These are phyloP conservation scores for Phrynocephalus guinanensis DNA, from an alignment of 2,797 vertebrate genomes.

Conservation along the genomic window DNA sequence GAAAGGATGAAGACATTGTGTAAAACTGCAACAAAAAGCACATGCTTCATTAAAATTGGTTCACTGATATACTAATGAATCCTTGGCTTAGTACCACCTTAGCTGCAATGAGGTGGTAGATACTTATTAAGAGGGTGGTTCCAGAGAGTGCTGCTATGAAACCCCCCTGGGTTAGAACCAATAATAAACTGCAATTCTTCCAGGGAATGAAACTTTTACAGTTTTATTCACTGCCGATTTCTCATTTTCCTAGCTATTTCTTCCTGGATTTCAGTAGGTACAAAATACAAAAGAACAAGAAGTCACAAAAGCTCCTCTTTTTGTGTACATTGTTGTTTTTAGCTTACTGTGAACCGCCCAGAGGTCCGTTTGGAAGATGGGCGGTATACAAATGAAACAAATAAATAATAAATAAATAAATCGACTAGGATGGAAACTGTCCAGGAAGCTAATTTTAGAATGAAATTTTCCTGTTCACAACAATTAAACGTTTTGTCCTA, in stretches of 20 bases:
- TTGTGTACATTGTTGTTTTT: too few species aligned
- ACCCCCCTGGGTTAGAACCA: conserved; percentile 2
- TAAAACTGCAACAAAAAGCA: conserved; percentile 83
- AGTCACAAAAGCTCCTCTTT: too few species aligned
- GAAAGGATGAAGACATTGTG: conserved; percentile 95
- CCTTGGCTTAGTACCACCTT: conserved; percentile 1
- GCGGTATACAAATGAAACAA: too few species aligned
- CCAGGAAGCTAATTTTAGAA: conserved; percentile 21
- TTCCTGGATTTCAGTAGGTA: conserved; percentile 36
- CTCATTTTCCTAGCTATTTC: conserved; percentile 3
- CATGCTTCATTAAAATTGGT: conserved; percentile 32
- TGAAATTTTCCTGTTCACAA: not conserved
- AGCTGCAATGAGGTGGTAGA: conserved; percentile 20
- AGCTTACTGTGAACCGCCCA: too few species aligned
- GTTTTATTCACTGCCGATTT: conserved; percentile 13
- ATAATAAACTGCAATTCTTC: conserved; percentile 11
- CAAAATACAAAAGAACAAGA: not conserved
- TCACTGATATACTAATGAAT: conserved; percentile 13
- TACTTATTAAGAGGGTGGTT: conserved; percentile 32
- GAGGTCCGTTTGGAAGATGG: too few species aligned
- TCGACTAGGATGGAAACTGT: not conserved
- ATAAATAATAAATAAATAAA: too few species aligned
- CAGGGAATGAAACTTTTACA: conserved; percentile 35
- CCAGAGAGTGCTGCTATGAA: conserved; percentile 40
- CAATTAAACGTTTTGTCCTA: not conserved